Conservation (phyloP, 1,140 invertebrate genomes). For the Brachionus calyciflorus region DNA sequence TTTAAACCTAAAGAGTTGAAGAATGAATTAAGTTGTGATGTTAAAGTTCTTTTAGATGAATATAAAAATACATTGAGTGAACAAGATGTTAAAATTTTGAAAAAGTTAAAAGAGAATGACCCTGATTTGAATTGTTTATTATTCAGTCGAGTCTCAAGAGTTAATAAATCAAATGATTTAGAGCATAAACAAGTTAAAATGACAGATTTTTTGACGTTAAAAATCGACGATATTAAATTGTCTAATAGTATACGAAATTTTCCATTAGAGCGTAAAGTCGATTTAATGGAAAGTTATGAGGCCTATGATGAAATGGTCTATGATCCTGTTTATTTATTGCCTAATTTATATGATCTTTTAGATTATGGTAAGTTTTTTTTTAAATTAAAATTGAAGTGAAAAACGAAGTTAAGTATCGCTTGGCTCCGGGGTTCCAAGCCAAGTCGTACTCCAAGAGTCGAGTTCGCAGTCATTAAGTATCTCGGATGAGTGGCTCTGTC, state of each 20-base stretch:
- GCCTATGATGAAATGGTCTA: background rate
- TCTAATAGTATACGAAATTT: slow-evolving; percentile 2
- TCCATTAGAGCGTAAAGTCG: slow-evolving; percentile 20
- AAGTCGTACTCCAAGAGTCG: no score
- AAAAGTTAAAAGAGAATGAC: background rate
- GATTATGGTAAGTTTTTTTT: slow-evolving; percentile 18
- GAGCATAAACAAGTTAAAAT: slow-evolving; percentile 23
- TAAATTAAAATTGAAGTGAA: no score
- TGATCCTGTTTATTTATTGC: slow-evolving; percentile 30
- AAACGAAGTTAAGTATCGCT: no score
- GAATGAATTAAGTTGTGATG: background rate
- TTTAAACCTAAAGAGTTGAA: background rate
- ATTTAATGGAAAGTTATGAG: background rate
- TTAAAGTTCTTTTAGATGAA: background rate
- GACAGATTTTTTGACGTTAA: slow-evolving; percentile 8
- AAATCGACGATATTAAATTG: background rate
- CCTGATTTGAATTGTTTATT: slow-evolving; percentile 10
- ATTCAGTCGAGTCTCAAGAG: background rate
- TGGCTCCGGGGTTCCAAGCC: no score
- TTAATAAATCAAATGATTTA: slow-evolving; percentile 12
- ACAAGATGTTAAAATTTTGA: background rate
- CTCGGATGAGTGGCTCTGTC: no score
- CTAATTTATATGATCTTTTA: slow-evolving; percentile 18
- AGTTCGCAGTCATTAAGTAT: no score
- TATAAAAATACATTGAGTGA: background rate